Base-by-base conservation (phyloP, 2,797 vertebrate genomes). In the Philypnodon macrostomus region DNA sequence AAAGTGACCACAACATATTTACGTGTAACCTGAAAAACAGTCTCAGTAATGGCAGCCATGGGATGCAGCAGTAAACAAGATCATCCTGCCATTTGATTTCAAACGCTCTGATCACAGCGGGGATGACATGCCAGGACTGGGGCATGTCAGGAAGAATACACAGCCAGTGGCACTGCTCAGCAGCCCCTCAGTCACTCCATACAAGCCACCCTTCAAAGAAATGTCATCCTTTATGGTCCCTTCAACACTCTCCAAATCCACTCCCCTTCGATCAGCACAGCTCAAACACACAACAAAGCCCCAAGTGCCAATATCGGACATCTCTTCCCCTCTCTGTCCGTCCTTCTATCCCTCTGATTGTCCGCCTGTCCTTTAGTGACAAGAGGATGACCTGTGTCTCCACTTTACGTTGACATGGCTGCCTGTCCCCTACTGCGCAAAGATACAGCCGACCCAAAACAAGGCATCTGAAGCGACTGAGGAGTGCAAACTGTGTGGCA, bases 131-230 rank as follows among this genome's bases (percentile, higher is more conserved):
- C 81, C 80, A 84, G 77, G 81, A 84, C 69, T 53, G 79, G 70
- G 67, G 75, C 70, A 80, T 84, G 83, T 78, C 78, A 80, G 63
- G 70, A 67, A 81, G 79, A 83, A 80, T 84, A 87, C 85, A 85
- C 73, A 82, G 75, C 69, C 83, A 81, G 82, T 81, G 79, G 86
- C 77, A 63, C 73, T 71, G 81, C 85, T 88, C 85, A 83, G 82
- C 80, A 81, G 66, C 73, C 76, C 65, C 73, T 67, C 76, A 85
- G 65, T 76, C 73, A 60, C 80, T 86, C 84, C 75, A 85, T 83
- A 89, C 85, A 88, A 84, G 73, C 74, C 77, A 71, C 60, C 76
- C 88, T 89, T 91, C 87, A 90, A 90, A 89, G 88, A 90, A 91
- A 90, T 89, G 89, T 87, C 88, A 89, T 77, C 83, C 84, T 87